Conservation (phyloP, 2,888 invertebrate genomes). For the Torymus auratus region DNA sequence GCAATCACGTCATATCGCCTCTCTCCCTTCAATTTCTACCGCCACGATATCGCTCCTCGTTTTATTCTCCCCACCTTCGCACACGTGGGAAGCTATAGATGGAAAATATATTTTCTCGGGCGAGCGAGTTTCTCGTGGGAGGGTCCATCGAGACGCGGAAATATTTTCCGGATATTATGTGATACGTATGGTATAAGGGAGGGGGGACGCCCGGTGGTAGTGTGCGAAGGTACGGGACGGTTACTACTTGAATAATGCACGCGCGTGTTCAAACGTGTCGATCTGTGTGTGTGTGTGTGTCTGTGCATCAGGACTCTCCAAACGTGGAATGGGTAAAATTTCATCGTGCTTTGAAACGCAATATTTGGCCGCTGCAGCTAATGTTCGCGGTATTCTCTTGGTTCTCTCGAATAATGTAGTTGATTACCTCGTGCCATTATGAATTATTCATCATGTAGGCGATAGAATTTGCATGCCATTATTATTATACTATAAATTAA, state of each 20-base stretch:
- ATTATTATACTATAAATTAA: too few species aligned
- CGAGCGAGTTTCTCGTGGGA: not conserved
- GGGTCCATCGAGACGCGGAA: conserved; percentile 13
- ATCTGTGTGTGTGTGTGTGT: too few species aligned
- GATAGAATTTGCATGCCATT: not conserved
- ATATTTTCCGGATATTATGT: conserved; percentile 22
- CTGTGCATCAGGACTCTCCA: not conserved
- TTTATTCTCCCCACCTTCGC: not conserved
- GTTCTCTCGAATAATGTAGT: not conserved
- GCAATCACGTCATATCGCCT: conserved; percentile 31
- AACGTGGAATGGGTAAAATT: not conserved
- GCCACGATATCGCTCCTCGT: not conserved
- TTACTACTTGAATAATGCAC: conserved; percentile 29
- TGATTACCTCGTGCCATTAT: not conserved
- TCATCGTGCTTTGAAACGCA: not conserved
- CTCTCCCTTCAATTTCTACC: not conserved
- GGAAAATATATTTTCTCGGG: conserved; percentile 46
- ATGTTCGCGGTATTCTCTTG: not conserved
- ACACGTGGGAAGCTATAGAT: not conserved
- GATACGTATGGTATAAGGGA: not conserved
- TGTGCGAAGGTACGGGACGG: not conserved
- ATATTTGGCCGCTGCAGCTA: conserved; percentile 1
- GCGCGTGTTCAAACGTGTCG: too few species aligned
- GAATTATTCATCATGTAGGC: conserved; percentile 6
- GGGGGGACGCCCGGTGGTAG: not conserved